Evolutionary conservation across 2,888 invertebrate genomes (phyloP).

Genomic region (Rhorus exstirpatorius): DNA sequence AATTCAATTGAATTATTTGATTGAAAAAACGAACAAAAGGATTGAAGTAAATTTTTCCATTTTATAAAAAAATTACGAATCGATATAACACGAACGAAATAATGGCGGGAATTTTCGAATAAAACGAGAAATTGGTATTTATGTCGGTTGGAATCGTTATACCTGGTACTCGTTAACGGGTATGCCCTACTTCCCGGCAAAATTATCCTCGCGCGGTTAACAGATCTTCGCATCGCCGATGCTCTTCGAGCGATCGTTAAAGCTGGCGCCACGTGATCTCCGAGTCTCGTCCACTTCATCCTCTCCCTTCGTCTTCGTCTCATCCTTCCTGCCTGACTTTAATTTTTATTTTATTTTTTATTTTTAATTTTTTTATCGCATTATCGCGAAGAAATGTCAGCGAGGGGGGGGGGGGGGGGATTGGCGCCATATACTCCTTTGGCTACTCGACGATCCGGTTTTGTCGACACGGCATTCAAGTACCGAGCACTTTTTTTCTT

Average conservation of each 20-base stretch:
- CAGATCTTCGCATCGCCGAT: slow-evolving; percentile 10
- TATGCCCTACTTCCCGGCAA: slow-evolving; percentile 61
- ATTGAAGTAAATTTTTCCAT: no score
- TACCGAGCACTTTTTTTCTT: slow-evolving; percentile 4
- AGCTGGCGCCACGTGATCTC: slow-evolving; percentile 38
- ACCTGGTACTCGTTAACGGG: slow-evolving; percentile 47
- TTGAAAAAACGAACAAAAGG: no score
- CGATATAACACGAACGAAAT: not conserved
- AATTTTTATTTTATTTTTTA: not conserved
- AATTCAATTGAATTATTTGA: no score
- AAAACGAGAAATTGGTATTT: not conserved
- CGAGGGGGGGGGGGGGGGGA: no score
- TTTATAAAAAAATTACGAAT: no score
- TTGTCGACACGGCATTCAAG: slow-evolving; percentile 31
- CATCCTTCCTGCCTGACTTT: slow-evolving; percentile 29
- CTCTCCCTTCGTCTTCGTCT: slow-evolving; percentile 25
- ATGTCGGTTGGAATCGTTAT: not conserved
- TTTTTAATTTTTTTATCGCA: slow-evolving; percentile 17
- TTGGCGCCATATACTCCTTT: slow-evolving; percentile 51
- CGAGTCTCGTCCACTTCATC: slow-evolving; percentile 28
- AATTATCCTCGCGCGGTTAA: slow-evolving; percentile 40
- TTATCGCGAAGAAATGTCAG: slow-evolving; percentile 16
- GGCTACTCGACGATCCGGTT: slow-evolving; percentile 52
- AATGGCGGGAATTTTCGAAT: not conserved
- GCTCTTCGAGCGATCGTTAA: not conserved